Conservation (phyloP, 1,140 invertebrate species). For the Hetaerina americana region DNA sequence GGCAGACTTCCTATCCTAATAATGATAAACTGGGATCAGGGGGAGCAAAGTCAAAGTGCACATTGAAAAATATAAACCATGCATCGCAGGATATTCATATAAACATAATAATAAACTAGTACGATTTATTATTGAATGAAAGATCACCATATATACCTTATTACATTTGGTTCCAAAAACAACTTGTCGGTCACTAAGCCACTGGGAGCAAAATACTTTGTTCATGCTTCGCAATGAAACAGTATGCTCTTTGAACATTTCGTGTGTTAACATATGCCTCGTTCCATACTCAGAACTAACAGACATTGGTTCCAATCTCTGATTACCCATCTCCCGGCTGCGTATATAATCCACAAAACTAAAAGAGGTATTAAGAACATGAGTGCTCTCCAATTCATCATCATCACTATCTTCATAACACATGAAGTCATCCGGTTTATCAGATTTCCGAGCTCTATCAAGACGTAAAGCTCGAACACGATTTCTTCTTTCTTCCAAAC, state of each 20-base stretch:
- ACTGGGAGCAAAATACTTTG: conserved; percentile 93
- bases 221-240: conserved; percentile 76
- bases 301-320: conserved; percentile 44
- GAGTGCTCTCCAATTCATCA: conserved; percentile 44
- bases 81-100: no score
- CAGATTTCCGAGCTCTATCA: conserved; percentile 59
- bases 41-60: no score
- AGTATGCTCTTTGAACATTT: conserved; percentile 73
- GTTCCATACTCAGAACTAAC: conserved; percentile 66
- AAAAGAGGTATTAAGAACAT: conserved; percentile 62
- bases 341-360: conserved; percentile 75
- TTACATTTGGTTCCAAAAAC: conserved; percentile 95
- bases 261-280: conserved; percentile 73
- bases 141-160: no score
- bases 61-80: no score
- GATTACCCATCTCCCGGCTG: conserved; percentile 54
- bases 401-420: conserved; percentile 76
- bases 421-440: conserved; percentile 79
- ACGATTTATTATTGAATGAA: no score
- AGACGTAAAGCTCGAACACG: conserved; percentile 47
- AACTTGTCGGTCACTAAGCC: conserved; percentile 87
- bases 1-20: no score
- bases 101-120: no score
- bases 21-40: no score
- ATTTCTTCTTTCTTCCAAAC: conserved; percentile 56